Evolutionary conservation across 2,113 vertebrate species (phyloP), one percentile per base, ranked within the genome.

Genomic region (Mugil cephalus): DNA sequence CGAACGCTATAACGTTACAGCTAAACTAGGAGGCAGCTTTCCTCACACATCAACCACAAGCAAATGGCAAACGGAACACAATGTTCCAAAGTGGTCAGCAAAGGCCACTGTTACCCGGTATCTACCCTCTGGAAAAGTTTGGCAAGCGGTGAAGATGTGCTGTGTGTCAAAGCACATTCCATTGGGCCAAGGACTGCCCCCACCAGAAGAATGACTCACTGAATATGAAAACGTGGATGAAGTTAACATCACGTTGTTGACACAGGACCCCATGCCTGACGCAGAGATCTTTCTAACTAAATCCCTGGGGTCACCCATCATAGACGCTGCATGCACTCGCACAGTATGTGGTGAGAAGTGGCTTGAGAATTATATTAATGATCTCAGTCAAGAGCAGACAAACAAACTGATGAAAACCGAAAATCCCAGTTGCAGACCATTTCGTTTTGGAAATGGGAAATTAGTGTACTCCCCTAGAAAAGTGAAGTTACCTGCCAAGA

Each of bases 241-340:
- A 13, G 14, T 12, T 14, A 43, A 14, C 12, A 43, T 43, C 12
- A 14, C 42, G 6, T 13, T 43, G 42, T 43, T 14, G 5, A 43
- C 42, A 6, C 1, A 43, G 14, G 24, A 2, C 24, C 5, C 24
- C 24, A 39, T 39, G 38, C 8, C 38, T 39, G 42, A 14, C 6
- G 12, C 42, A 43, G 42, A 24, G 13, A 58, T 60, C 13, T 43
- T 60, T 2, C 43, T 60, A 39, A 7, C 30, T 6, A 13, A 55
- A 30, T 17, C 17, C 50, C 36, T 71, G 18, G 56, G 52, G 1
- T 65, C 43, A 12, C 52, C 51, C 4, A 6, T 64, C 15, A 74
- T 48, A 17, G 51, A 56, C 21, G 39, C 36, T 1, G 0, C 35
- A 8, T 74, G 60, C 8, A 64, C 51, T 0, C 3, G 15, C 5